Percentiles rank a stretch among this genome's conserved stretches.
These are phyloP conservation scores for Palythoa grandis DNA, from an alignment of 92 coral and sea anemone species.

Conservation along the genomic window DNA sequence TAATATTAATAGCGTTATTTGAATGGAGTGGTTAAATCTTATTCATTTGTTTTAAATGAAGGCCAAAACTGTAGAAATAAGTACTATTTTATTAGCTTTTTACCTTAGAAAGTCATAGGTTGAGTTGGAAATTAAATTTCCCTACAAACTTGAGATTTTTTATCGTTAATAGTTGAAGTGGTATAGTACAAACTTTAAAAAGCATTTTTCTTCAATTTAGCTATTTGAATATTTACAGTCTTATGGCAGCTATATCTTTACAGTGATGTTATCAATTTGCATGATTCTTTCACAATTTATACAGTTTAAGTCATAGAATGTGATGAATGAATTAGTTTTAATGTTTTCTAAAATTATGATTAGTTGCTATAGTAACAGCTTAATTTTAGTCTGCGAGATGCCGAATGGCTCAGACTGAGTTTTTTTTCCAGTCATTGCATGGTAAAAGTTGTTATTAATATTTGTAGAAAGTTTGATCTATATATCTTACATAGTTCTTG, in stretches of 20 bases:
- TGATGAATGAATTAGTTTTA: constrained; percentile 39
- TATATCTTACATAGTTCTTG: constrained; percentile 17
- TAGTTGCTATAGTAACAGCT: constrained; percentile 44
- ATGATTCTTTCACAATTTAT: too few relatives aligned
- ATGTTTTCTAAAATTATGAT: background rate
- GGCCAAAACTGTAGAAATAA: constrained; percentile 3
- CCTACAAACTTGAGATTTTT: constrained; percentile 6
- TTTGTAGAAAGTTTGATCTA: constrained; percentile 18
- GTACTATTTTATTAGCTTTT: constrained; percentile 1
- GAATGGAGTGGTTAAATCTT: background rate
- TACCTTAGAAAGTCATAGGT: constrained; percentile 1
- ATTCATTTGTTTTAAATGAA: constrained; percentile 2
- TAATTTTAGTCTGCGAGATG: constrained; percentile 26
- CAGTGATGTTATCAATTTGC: too few relatives aligned
- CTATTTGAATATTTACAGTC: too few relatives aligned
- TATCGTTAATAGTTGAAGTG: background rate
- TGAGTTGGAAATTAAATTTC: constrained; percentile 2
- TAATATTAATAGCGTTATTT: background rate
- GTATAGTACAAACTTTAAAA: constrained; percentile 3
- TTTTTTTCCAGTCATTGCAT: constrained; percentile 26
- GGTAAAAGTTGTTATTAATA: background rate
- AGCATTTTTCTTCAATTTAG: constrained; percentile 19
- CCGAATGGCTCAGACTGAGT: constrained; percentile 27
- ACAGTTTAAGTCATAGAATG: constrained; percentile 29
- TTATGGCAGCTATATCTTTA: too few relatives aligned